phyloP scores from a whole-genome alignment of 2,797 vertebrate species.

The Protosalanx chinensis region DNA sequence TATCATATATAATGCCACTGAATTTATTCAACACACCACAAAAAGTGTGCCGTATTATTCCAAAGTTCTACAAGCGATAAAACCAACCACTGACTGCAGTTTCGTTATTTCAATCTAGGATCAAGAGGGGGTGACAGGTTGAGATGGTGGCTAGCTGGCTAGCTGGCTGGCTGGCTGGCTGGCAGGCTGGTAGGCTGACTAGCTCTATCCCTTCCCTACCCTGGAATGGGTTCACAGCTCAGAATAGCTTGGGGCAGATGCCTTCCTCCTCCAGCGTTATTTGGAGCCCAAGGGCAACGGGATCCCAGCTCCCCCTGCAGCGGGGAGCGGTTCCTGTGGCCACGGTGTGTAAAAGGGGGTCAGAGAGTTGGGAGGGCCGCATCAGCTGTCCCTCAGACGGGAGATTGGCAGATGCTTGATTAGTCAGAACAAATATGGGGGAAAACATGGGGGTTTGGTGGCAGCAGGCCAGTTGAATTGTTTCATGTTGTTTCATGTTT shows the following conservation, averaged over 20 bases:
- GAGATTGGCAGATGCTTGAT: neutral
- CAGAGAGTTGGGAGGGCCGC: slow-evolving; percentile 15
- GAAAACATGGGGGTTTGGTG: neutral
- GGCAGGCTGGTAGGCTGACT: slow-evolving; percentile 34
- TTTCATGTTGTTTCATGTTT: no score
- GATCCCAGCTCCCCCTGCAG: slow-evolving; percentile 61
- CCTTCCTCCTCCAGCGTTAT: slow-evolving; percentile 70
- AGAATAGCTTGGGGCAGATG: slow-evolving; percentile 79
- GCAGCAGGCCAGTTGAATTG: neutral
- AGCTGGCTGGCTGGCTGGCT: slow-evolving; percentile 35
- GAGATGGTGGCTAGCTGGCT: slow-evolving; percentile 45
- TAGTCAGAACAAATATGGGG: slow-evolving; percentile 14
- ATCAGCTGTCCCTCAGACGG: slow-evolving; percentile 24
- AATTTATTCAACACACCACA: no score
- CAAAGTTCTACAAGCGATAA: neutral
- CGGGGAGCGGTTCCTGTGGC: slow-evolving; percentile 30
- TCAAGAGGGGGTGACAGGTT: slow-evolving; percentile 22
- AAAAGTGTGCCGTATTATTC: neutral
- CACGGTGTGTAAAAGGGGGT: slow-evolving; percentile 12
- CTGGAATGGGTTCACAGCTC: slow-evolving; percentile 73
- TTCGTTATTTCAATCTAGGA: no score
- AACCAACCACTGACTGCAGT: no score
- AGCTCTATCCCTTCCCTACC: slow-evolving; percentile 50
- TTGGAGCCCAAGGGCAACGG: slow-evolving; percentile 75
- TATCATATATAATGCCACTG: no score